Conservation (phyloP, 2,888 invertebrate species). For the Troides helena region DNA sequence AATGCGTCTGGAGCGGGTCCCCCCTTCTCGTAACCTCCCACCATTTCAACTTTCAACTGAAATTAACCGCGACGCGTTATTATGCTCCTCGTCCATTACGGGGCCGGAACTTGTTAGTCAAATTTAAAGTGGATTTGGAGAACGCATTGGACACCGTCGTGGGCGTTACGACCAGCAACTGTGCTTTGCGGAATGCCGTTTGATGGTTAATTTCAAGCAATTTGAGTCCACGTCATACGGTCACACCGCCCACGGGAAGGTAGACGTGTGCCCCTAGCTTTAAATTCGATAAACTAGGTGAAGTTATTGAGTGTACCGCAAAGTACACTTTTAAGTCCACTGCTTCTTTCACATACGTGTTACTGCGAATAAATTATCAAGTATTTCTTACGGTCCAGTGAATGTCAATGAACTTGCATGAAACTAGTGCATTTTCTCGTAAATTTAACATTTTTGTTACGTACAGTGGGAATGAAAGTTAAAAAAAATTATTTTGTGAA, state of each 20-base stretch:
- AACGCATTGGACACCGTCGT: constrained; percentile 56
- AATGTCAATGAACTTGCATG: constrained; percentile 38
- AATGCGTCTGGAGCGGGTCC: constrained; percentile 46
- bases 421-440: constrained; percentile 40
- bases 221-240: constrained; percentile 68
- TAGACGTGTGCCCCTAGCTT: constrained; percentile 67
- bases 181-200: constrained; percentile 42
- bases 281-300: constrained; percentile 45
- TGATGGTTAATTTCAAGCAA: constrained; percentile 56
- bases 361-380: constrained; percentile 17
- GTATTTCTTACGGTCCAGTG: constrained; percentile 38
- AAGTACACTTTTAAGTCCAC: constrained; percentile 48
- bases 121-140: constrained; percentile 36
- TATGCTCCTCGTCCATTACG: constrained; percentile 45
- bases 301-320: constrained; percentile 52
- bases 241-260: constrained; percentile 67
- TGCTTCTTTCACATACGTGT: constrained; percentile 36
- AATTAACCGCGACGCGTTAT: constrained; percentile 35
- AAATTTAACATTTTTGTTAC: constrained; percentile 34
- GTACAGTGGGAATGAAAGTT: constrained; percentile 1
- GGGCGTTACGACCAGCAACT: constrained; percentile 33
- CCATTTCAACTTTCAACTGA: constrained; percentile 42
- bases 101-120: constrained; percentile 17
- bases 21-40: constrained; percentile 47
- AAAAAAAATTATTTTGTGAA: constrained; percentile 10